Base-by-base conservation (phyloP, 2,113 vertebrate genomes). In the Aleadryas rufinucha region DNA sequence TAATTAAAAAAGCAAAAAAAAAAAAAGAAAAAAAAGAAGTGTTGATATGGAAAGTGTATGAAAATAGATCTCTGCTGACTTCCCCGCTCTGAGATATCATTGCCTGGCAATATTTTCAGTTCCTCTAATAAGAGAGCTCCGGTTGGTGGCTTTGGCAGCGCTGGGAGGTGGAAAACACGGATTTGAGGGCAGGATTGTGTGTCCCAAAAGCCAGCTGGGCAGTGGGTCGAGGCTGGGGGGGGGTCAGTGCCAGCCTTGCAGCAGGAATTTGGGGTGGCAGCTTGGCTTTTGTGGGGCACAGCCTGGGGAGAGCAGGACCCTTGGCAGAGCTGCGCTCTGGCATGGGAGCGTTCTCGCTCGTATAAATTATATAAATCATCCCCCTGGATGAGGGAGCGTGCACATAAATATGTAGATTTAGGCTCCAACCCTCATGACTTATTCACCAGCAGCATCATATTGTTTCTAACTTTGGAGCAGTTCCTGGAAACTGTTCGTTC, bases 391-490 rank as follows among this genome's bases (percentile, higher is more conserved):
- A 95, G 85, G 90, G 83, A 94, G 79, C 22, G 56, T 18, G 83
- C 86, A 20, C 95, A 96, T 95, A 93, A 95, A 95, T 92, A 96
- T 95, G 96, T 45, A 97, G 95, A 95, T 96, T 81, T 44, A 22
- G 93, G 83, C 88, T 95, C 80, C 88, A 96, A 86, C 90, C 88
- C 88, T 97, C 95, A 96, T 97, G 96, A 97, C 96, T 97, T 97
- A 96, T 96, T 96, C 95, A 97, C 93, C 84, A 96, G 90, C 85
- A 84, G 88, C 89, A 93, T 96, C 96, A 90, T 90, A 96, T 95
- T 97, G 96, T 97, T 97, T 97, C 96, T 96, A 95, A 97, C 76
- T 96, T 95, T 91, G 39, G 96, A 94, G 93, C 93, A 78, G 95
- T 96, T 96, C 96, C 96, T 97, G 96, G 96, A 97, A 97, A 78